Conservation (phyloP, 1,140 invertebrate genomes). For the Lucilia cuprina region DNA sequence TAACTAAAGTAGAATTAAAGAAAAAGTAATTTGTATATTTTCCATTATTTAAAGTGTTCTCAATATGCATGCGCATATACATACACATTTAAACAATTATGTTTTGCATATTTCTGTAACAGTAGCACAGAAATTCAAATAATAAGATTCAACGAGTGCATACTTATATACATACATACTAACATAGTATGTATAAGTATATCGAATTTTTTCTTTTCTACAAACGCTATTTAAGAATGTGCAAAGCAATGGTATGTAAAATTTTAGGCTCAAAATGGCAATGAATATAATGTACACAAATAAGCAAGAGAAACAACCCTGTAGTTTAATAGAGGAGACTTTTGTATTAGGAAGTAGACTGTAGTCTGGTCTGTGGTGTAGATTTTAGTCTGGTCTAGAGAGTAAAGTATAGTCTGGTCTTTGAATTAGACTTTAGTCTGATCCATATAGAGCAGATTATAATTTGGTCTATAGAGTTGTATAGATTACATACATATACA, state of each 20-base stretch:
- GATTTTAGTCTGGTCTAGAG: too few relatives aligned
- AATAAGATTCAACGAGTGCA: background rate
- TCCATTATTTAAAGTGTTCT: background rate
- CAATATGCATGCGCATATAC: background rate
- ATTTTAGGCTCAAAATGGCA: background rate
- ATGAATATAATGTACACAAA: background rate
- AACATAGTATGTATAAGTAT: background rate
- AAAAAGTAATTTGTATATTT: background rate
- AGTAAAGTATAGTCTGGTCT: too few relatives aligned
- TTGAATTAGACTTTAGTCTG: too few relatives aligned
- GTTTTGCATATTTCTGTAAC: conserved; percentile 38
- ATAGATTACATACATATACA: too few relatives aligned
- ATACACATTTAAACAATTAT: conserved; percentile 24
- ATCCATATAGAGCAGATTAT: too few relatives aligned
- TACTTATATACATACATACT: background rate
- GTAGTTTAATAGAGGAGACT: too few relatives aligned
- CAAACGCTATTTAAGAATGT: background rate
- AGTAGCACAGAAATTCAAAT: conserved; percentile 24
- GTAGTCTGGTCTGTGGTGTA: too few relatives aligned
- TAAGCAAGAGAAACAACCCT: too few relatives aligned
- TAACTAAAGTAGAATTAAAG: background rate
- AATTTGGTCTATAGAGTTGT: too few relatives aligned
- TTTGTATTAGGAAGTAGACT: too few relatives aligned
- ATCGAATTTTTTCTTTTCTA: background rate
- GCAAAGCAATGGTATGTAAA: background rate